Percentiles rank a stretch among this genome's conserved stretches.
phyloP scores from a whole-genome alignment of 2,113 vertebrate genomes.

The Cisticola juncidis region DNA sequence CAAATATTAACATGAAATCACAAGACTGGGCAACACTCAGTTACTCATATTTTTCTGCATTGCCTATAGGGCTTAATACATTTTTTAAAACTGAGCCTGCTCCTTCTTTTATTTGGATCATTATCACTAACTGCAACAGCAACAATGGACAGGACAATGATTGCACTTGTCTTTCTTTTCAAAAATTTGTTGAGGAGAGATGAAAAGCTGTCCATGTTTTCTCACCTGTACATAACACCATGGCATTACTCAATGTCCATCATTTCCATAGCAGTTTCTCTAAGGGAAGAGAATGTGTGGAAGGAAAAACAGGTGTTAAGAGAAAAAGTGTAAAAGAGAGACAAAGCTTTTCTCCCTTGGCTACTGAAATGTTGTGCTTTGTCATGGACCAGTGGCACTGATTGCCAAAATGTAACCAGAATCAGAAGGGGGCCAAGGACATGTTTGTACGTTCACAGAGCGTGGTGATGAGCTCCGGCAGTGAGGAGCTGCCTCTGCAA shows the following conservation, averaged over 20 bases:
- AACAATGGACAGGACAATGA: neutral
- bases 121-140: neutral
- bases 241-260: neutral
- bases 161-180: neutral
- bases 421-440: neutral
- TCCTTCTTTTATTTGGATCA: neutral
- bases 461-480: neutral
- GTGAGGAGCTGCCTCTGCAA: neutral
- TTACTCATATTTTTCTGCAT: neutral
- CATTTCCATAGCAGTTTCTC: neutral
- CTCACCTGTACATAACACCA: neutral
- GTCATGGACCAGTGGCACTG: neutral
- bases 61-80: neutral
- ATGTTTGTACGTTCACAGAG: accelerated
- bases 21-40: neutral
- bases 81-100: neutral
- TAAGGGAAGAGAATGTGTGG: neutral
- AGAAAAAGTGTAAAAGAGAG: neutral
- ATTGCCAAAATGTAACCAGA: neutral
- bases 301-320: neutral
- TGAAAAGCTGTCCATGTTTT: neutral
- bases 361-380: neutral
- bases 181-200: neutral
- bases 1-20: neutral
- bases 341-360: neutral